Conservation (phyloP, 1,140 invertebrate genomes). For the Pararge aegeria region DNA sequence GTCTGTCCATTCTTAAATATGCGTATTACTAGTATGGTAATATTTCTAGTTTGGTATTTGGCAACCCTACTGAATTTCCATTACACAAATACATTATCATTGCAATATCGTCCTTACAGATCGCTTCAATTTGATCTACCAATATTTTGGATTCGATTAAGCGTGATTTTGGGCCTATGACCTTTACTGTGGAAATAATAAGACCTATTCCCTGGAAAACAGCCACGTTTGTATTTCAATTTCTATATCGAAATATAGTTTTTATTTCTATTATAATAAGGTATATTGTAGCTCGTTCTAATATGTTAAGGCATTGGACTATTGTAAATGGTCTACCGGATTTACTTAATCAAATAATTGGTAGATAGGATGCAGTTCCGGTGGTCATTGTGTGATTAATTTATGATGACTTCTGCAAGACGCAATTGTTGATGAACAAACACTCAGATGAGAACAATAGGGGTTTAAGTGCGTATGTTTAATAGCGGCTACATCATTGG, state of each 20-base stretch:
- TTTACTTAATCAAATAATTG: slow-evolving; percentile 2
- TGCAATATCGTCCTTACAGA: background rate
- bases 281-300: background rate
- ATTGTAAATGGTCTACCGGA: background rate
- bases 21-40: no score
- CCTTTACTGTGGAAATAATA: background rate
- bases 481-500: no score
- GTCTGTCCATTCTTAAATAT: no score
- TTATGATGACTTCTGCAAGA: background rate
- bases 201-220: background rate
- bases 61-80: background rate
- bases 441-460: no score
- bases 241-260: background rate
- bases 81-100: background rate
- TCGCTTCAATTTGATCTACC: background rate
- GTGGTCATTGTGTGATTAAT: background rate
- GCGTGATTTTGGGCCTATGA: background rate
- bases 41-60: background rate
- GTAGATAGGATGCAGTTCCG: background rate
- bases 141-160: background rate
- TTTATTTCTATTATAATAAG: background rate
- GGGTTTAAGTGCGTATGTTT: no score
- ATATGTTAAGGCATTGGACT: background rate
- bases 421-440: no score
- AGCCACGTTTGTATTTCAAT: background rate